Evolutionary conservation across 2,113 vertebrate species (phyloP).

Genomic region (Chaenocephalus aceratus): DNA sequence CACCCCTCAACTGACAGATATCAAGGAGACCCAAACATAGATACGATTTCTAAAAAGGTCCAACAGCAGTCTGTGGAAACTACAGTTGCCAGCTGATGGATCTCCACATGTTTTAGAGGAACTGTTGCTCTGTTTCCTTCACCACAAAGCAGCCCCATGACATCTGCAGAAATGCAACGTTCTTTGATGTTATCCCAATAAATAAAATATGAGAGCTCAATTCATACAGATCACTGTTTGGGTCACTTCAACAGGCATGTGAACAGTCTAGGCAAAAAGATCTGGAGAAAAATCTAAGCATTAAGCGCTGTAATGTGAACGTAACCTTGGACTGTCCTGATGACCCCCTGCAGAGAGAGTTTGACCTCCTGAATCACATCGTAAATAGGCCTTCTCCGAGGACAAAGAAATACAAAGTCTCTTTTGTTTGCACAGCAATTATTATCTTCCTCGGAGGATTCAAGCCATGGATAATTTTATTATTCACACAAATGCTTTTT

Average conservation of each 20-base stretch:
- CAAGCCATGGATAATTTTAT: neutral
- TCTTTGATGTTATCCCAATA: too few relatives aligned
- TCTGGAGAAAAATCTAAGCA: neutral
- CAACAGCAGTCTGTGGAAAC: neutral
- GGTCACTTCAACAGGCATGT: neutral
- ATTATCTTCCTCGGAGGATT: neutral
- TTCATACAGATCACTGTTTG: too few relatives aligned
- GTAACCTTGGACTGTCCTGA: neutral
- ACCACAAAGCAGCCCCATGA: too few relatives aligned
- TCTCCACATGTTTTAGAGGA: neutral
- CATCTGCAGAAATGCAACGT: too few relatives aligned
- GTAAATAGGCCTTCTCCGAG: neutral
- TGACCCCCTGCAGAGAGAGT: neutral
- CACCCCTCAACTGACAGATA: neutral
- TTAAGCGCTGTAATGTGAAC: neutral
- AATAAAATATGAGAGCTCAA: too few relatives aligned
- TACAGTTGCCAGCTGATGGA: neutral
- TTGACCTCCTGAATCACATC: neutral
- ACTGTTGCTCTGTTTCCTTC: too few relatives aligned
- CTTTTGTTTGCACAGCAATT: neutral
- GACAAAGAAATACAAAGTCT: neutral
- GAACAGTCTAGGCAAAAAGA: neutral
- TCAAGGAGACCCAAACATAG: neutral
- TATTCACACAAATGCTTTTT: neutral
- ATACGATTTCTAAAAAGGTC: neutral